Percentiles rank a stretch among this genome's conserved stretches.
phyloP scores from a whole-genome alignment of 2,888 invertebrate species.

The Tetropium fuscum region DNA sequence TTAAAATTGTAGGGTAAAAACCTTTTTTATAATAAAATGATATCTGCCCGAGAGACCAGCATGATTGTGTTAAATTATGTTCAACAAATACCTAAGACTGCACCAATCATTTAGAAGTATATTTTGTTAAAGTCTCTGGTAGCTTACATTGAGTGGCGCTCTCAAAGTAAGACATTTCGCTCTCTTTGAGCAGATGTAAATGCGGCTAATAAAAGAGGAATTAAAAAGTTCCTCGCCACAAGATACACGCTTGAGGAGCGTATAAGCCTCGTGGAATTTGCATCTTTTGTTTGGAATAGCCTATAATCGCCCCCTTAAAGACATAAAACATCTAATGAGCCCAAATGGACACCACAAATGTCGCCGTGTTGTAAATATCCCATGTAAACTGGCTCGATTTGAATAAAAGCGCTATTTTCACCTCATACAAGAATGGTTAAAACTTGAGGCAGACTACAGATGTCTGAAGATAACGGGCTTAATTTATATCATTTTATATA shows the following conservation, averaged over 20 bases:
- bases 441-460: conserved; percentile 14
- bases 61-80: no score
- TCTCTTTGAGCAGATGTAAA: conserved; percentile 10
- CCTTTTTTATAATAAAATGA: no score
- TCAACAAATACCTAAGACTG: no score
- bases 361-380: not conserved
- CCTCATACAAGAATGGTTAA: not conserved
- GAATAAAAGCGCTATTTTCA: conserved; percentile 11
- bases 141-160: no score
- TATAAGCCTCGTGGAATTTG: conserved; percentile 25
- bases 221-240: conserved; percentile 20
- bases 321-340: conserved; percentile 10
- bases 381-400: not conserved
- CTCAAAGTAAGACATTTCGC: not conserved
- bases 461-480: conserved; percentile 26
- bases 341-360: conserved; percentile 3
- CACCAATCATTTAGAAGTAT: no score
- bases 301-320: conserved; percentile 8
- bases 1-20: no score
- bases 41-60: no score
- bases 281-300: conserved; percentile 23
- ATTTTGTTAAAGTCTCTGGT: no score
- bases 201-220: conserved; percentile 25
- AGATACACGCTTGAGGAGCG: conserved; percentile 15
- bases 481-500: conserved; percentile 49